Evolutionary conservation across 2,888 invertebrate species (phyloP).

Genomic region (Uropetala carovei): DNA sequence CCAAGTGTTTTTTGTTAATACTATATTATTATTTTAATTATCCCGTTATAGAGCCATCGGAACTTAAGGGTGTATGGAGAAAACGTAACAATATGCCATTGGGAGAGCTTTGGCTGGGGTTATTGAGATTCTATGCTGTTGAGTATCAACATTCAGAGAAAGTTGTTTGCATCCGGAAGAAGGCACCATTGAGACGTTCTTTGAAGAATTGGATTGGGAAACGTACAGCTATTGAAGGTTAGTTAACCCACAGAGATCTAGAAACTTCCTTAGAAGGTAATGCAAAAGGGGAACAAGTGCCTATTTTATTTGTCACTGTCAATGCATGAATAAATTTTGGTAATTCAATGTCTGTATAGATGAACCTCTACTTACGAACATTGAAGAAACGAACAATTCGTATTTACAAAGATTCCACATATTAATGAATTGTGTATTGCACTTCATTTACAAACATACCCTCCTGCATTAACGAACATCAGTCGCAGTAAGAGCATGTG

Average conservation of each 20-base stretch:
- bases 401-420: no score
- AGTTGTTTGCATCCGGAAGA: conserved; percentile 42
- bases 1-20: no score
- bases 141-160: conserved; percentile 67
- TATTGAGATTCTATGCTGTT: conserved; percentile 73
- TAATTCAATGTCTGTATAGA: no score
- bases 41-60: conserved; percentile 16
- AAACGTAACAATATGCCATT: conserved; percentile 70
- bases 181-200: conserved; percentile 68
- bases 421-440: no score
- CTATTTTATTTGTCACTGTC: no score
- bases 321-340: no score
- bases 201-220: conserved; percentile 73
- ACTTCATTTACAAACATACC: no score
- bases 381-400: no score
- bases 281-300: not conserved
- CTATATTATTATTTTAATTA: not conserved
- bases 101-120: conserved; percentile 73
- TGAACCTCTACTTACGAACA: no score
- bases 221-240: conserved; percentile 73
- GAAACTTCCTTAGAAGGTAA: not conserved
- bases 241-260: not conserved
- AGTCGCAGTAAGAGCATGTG: no score
- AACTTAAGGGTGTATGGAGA: conserved; percentile 69
- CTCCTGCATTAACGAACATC: no score